A percentile compares a stretch with the other conserved stretches of the same genome.
phyloP scores from a whole-genome alignment of 2,797 vertebrate species.

The Lagocephalus sceleratus region DNA sequence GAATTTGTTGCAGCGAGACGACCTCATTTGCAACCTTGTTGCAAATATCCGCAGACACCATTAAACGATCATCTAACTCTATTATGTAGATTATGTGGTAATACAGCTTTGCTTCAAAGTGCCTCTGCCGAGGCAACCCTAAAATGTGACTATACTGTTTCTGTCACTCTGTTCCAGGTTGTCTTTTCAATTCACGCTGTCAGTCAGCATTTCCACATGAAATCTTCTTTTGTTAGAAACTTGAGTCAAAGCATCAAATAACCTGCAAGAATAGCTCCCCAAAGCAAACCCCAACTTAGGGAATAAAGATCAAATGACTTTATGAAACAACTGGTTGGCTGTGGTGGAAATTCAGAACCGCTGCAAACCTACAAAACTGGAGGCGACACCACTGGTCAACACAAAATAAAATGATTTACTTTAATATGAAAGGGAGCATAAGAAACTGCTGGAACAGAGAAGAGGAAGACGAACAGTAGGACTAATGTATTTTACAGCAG shows the following conservation, averaged over 20 bases:
- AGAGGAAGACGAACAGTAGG: too few species aligned
- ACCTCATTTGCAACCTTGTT: slow-evolving; percentile 47
- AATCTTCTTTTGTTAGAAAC: background rate
- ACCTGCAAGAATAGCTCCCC: background rate
- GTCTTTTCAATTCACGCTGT: slow-evolving; percentile 7
- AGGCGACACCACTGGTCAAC: too few species aligned
- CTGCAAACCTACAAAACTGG: too few species aligned
- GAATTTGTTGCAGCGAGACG: slow-evolving; percentile 18
- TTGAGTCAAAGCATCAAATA: background rate
- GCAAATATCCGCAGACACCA: slow-evolving; percentile 22
- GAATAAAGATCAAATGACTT: too few species aligned
- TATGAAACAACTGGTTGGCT: too few species aligned
- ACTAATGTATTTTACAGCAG: too few species aligned
- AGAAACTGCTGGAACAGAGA: too few species aligned
- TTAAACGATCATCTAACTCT: slow-evolving; percentile 21
- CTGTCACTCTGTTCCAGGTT: slow-evolving; percentile 30
- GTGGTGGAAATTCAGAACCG: too few species aligned
- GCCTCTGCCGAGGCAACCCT: background rate
- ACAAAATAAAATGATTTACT: too few species aligned
- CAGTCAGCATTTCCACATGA: background rate
- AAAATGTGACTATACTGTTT: slow-evolving; percentile 5
- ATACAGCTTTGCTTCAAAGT: background rate
- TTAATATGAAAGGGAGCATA: too few species aligned
- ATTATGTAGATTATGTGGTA: slow-evolving; percentile 7
- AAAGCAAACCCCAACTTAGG: too few species aligned